phyloP scores from a whole-genome alignment of 2,888 invertebrate species.

The Stratiomys singularior region DNA sequence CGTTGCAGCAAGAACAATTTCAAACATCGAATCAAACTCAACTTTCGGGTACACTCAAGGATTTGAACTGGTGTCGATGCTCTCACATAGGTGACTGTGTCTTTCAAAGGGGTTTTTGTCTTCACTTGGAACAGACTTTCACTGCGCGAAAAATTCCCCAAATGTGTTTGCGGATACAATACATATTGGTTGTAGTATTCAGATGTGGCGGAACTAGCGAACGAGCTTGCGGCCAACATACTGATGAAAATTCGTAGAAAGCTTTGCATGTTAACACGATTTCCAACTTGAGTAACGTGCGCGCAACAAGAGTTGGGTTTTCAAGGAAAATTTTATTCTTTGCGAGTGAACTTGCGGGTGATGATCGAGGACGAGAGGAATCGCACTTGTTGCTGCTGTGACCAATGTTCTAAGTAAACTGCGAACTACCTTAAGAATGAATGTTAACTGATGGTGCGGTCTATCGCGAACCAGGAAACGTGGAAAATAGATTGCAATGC shows the following conservation, averaged over 20 bases:
- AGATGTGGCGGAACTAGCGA: background rate
- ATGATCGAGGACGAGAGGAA: background rate
- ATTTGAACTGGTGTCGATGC: constrained; percentile 63
- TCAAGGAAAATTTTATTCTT: background rate
- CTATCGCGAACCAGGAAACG: background rate
- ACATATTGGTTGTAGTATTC: constrained; percentile 18
- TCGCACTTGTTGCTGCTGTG: constrained; percentile 36
- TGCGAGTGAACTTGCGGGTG: too few relatives aligned
- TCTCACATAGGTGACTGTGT: constrained; percentile 60
- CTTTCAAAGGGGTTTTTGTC: constrained; percentile 19
- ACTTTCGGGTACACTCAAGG: constrained; percentile 62
- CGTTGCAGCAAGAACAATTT: constrained; percentile 70
- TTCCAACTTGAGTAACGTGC: background rate
- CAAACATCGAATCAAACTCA: constrained; percentile 68
- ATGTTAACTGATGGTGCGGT: background rate
- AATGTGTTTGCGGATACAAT: background rate
- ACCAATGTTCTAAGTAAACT: constrained; percentile 39
- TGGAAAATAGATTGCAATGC: constrained; percentile 20
- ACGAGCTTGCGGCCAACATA: background rate
- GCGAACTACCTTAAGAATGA: constrained; percentile 17
- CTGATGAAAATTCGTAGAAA: constrained; percentile 14
- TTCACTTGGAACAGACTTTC: background rate
- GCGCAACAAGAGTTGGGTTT: background rate
- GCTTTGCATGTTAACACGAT: constrained; percentile 13
- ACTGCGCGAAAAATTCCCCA: constrained; percentile 22